Conservation (phyloP, 2,113 vertebrate genomes). For the Donacobius atricapilla region DNA sequence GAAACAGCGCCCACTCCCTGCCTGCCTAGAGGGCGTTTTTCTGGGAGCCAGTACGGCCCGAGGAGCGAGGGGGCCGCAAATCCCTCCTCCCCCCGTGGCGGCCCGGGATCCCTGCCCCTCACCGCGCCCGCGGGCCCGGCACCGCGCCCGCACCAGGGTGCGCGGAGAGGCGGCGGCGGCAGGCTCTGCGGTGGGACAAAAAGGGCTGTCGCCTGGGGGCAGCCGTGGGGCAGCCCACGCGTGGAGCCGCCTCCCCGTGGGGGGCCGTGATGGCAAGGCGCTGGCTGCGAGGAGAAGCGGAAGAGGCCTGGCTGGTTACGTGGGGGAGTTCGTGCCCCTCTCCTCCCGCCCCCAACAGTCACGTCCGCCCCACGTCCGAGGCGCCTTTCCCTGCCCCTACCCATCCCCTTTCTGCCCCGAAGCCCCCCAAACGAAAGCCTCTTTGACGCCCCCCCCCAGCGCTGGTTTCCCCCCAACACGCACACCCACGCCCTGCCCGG, state of each 20-base stretch:
- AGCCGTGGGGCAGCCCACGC: not conserved
- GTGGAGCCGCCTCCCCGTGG: not conserved
- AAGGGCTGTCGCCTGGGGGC: not conserved
- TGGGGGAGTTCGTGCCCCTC: not conserved
- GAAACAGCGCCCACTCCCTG: not conserved
- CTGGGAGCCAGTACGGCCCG: not conserved
- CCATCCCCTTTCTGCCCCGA: not conserved
- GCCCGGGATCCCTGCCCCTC: not conserved
- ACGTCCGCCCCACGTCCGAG: not conserved
- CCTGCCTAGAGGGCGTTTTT: no score
- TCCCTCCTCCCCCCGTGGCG: not conserved
- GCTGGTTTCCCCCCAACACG: not conserved
- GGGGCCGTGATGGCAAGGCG: not conserved
- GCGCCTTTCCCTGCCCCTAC: not conserved
- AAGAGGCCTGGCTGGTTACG: not conserved
- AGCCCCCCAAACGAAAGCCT: not conserved
- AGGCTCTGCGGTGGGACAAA: not conserved
- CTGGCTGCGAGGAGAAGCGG: not conserved
- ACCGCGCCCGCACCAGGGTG: not conserved
- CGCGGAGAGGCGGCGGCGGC: not conserved
- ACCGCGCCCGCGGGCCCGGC: no score
- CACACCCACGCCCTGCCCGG: not conserved
- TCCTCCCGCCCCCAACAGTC: not conserved
- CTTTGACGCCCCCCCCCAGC: not conserved
- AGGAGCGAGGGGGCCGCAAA: not conserved